These are phyloP conservation scores for Epizoanthus illoricatus DNA, from an alignment of 92 coral and sea anemone genomes.

Conservation along the genomic window DNA sequence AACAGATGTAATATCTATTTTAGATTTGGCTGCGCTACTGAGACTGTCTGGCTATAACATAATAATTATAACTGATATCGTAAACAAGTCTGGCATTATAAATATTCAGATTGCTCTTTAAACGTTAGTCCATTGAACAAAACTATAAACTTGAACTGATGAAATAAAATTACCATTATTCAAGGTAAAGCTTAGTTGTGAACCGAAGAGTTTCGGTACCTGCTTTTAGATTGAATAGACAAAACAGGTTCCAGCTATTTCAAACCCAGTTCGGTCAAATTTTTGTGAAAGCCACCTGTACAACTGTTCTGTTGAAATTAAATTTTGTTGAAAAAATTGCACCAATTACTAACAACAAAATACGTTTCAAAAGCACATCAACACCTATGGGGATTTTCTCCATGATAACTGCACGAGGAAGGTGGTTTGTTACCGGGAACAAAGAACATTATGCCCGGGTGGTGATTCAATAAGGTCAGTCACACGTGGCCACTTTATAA, in stretches of 20 bases:
- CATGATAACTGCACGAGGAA: conserved; percentile 20
- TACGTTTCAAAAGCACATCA: conserved; percentile 34
- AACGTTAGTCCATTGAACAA: not conserved
- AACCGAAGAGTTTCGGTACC: not conserved
- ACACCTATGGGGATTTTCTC: conserved; percentile 36
- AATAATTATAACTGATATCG: too few relatives aligned
- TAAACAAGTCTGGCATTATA: too few relatives aligned
- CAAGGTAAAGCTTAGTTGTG: not conserved
- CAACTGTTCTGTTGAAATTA: not conserved
- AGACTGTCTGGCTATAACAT: too few relatives aligned
- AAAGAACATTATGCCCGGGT: conserved; percentile 3
- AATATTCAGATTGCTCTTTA: too few relatives aligned
- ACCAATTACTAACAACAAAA: conserved; percentile 9
- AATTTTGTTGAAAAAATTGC: not conserved
- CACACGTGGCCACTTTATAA: conserved; percentile 31
- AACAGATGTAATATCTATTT: too few relatives aligned
- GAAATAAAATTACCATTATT: not conserved
- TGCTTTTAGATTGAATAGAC: conserved; percentile 2
- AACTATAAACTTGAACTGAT: not conserved
- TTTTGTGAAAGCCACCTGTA: conserved; percentile 9
- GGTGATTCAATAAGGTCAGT: not conserved
- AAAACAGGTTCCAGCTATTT: not conserved
- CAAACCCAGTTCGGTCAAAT: not conserved
- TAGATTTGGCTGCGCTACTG: too few relatives aligned
- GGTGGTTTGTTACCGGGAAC: not conserved